These are phyloP conservation scores for Tyto alba DNA, from an alignment of 2,113 vertebrate genomes.

Conservation along the genomic window DNA sequence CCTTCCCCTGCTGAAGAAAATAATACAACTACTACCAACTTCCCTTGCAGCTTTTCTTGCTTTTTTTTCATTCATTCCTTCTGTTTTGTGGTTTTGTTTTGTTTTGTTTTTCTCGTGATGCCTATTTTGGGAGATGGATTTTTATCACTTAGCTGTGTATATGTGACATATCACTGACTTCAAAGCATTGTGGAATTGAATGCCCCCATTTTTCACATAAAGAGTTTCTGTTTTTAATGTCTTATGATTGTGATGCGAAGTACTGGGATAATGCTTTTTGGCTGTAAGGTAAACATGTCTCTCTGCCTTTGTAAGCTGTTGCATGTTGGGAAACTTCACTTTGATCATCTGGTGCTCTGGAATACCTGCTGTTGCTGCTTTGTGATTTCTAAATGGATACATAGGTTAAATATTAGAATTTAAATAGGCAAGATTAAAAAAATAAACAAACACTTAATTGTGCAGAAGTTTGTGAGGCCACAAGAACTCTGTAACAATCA, in stretches of 20 bases:
- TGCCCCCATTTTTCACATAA: slow-evolving; percentile 87
- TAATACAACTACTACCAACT: not conserved
- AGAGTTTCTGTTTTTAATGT: slow-evolving; percentile 72
- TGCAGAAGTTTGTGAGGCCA: slow-evolving; percentile 81
- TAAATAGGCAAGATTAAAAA: slow-evolving; percentile 63
- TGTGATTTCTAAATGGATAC: slow-evolving; percentile 81
- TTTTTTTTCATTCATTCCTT: slow-evolving; percentile 24
- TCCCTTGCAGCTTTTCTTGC: not conserved
- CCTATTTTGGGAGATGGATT: slow-evolving; percentile 42
- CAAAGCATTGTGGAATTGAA: slow-evolving; percentile 70
- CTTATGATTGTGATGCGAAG: slow-evolving; percentile 75
- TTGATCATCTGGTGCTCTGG: slow-evolving; percentile 81
- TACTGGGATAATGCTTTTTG: slow-evolving; percentile 79
- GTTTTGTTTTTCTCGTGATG: not conserved
- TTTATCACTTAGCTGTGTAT: slow-evolving; percentile 26
- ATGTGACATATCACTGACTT: slow-evolving; percentile 76
- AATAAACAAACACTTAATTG: slow-evolving; percentile 58
- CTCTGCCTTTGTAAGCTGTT: slow-evolving; percentile 83
- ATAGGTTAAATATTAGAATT: slow-evolving; percentile 69
- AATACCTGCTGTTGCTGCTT: slow-evolving; percentile 86
- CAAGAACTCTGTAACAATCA: slow-evolving; percentile 78
- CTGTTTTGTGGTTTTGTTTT: not conserved
- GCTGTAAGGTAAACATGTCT: slow-evolving; percentile 81
- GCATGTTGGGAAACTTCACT: slow-evolving; percentile 84
- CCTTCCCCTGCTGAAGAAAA: not conserved